A percentile compares a stretch with the other conserved stretches of the same genome.
Evolutionary conservation across 2,888 invertebrate species (phyloP).

Genomic region (Calameuta pallipes): DNA sequence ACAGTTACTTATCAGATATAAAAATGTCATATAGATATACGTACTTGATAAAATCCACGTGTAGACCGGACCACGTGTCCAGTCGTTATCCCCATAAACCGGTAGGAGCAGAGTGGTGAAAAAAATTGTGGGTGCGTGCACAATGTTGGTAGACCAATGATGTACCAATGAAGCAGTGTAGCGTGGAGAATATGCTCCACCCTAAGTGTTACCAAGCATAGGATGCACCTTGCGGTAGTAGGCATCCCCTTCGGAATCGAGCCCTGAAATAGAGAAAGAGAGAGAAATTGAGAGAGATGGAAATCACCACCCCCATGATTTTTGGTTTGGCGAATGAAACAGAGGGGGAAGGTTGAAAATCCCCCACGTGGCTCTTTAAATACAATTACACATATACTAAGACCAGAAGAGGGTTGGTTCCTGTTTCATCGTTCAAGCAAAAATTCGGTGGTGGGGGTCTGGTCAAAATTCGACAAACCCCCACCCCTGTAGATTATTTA

Average conservation of each 20-base stretch:
- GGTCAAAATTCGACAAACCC: constrained; percentile 9
- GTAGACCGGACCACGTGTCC: background rate
- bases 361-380: constrained; percentile 42
- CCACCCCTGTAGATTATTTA: constrained; percentile 42
- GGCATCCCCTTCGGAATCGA: constrained; percentile 24
- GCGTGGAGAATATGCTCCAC: constrained; percentile 3
- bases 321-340: constrained; percentile 13
- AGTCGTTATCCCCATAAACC: background rate
- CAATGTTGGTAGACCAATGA: background rate
- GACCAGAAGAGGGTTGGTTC: constrained; percentile 10
- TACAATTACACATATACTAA: constrained; percentile 46
- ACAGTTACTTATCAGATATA: background rate
- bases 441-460: background rate
- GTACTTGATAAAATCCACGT: background rate
- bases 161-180: background rate
- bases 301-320: constrained; percentile 10
- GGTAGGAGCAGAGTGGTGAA: background rate
- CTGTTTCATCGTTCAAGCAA: background rate
- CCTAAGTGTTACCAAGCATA: background rate
- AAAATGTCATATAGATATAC: background rate
- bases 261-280: background rate
- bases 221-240: constrained; percentile 42
- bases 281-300: background rate
- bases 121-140: background rate
- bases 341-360: constrained; percentile 18